A percentile compares a stretch with the other conserved stretches of the same genome.
Evolutionary conservation across 2,113 vertebrate genomes (phyloP).

Genomic region (Anguilla rostrata): DNA sequence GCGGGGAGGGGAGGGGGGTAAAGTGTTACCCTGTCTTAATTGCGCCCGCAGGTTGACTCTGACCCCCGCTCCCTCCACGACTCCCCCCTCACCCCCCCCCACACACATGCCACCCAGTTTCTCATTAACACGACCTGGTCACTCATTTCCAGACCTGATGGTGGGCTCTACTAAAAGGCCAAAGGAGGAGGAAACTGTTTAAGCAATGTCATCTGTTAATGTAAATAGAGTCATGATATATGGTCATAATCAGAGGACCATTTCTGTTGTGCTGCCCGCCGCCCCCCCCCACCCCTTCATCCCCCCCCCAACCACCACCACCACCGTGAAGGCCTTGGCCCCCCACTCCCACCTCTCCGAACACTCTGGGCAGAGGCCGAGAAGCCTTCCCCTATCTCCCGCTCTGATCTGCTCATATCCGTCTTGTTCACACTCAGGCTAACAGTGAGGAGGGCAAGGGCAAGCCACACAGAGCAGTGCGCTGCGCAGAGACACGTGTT

Average conservation of each 20-base stretch:
- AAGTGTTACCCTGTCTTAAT: conserved; percentile 55
- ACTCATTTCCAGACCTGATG: conserved; percentile 40
- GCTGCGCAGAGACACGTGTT: conserved; percentile 14
- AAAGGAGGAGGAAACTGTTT: not conserved
- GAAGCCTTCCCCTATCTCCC: conserved; percentile 25
- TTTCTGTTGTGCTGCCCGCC: not conserved
- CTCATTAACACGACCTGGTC: conserved; percentile 51
- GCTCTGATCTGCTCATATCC: conserved; percentile 34
- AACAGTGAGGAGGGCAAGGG: conserved; percentile 34
- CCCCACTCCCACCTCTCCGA: not conserved
- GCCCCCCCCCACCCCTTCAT: not conserved
- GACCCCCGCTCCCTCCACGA: not conserved
- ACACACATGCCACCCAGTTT: conserved; percentile 41
- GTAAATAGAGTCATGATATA: not conserved
- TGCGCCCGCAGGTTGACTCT: conserved; percentile 35
- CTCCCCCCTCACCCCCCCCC: not conserved
- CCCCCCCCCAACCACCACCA: too few relatives aligned
- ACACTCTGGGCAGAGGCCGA: not conserved
- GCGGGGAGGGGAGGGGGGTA: conserved; percentile 33
- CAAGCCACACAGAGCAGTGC: conserved; percentile 1
- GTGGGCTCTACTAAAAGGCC: not conserved
- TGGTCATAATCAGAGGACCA: not conserved
- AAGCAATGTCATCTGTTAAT: conserved; percentile 6
- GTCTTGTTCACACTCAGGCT: conserved; percentile 46
- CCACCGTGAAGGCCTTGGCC: not conserved